These are phyloP conservation scores for Melanotaenia maccullochi DNA, from an alignment of 2,797 vertebrate genomes.

Conservation along the genomic window DNA sequence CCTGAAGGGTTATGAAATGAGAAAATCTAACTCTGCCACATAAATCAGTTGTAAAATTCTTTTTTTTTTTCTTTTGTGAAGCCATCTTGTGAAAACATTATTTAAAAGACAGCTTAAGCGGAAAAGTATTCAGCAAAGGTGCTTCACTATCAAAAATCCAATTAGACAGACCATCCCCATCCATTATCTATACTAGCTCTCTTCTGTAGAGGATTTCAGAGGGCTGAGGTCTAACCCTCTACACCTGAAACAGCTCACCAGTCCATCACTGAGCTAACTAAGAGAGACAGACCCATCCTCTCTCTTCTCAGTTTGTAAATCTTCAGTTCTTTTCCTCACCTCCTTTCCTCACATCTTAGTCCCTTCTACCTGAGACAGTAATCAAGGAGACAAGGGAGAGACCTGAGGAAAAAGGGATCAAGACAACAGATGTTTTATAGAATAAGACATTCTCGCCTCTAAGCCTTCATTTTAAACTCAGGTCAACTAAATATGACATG, in stretches of 20 bases:
- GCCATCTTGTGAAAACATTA: too few species aligned
- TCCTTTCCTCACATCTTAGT: slow-evolving; percentile 1
- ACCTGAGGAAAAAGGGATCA: background rate
- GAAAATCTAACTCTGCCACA: background rate
- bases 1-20: background rate
- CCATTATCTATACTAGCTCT: background rate
- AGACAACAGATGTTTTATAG: background rate
- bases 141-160: background rate
- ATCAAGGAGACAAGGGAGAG: background rate
- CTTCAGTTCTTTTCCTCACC: background rate
- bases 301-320: slow-evolving; percentile 1
- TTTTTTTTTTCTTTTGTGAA: background rate
- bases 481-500: background rate
- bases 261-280: background rate
- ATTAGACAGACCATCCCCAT: background rate
- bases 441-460: background rate
- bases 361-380: background rate
- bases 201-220: background rate
- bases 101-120: background rate
- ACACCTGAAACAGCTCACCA: slow-evolving; percentile 9
- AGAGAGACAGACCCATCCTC: slow-evolving; percentile 5
- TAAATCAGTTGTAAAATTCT: background rate
- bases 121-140: slow-evolving; percentile 1
- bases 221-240: background rate
- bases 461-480: background rate